Percentiles rank a stretch among this genome's conserved stretches.
These are phyloP conservation scores for Geococcyx californianus DNA, from an alignment of 2,113 vertebrate genomes.

Conservation along the genomic window DNA sequence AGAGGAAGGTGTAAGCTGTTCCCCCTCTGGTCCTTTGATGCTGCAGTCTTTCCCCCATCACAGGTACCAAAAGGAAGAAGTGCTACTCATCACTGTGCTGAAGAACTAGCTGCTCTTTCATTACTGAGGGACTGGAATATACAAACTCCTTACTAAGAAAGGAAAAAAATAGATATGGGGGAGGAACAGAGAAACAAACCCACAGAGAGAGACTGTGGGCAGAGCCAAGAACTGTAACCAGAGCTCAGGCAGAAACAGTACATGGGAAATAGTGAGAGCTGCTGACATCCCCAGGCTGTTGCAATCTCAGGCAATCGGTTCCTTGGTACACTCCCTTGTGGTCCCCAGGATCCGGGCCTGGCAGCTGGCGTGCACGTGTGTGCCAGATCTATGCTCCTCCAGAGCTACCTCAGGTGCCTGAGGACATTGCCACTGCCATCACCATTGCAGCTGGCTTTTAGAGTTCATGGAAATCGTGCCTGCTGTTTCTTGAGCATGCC, in stretches of 20 bases:
- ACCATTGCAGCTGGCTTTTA: neutral
- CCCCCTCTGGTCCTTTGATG: fast-evolving
- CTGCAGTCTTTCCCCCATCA: fast-evolving
- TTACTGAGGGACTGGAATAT: neutral
- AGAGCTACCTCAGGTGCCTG: neutral
- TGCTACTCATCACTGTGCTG: neutral
- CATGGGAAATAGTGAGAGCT: neutral
- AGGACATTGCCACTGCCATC: neutral
- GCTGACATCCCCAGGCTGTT: neutral
- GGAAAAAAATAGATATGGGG: neutral
- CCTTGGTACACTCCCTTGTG: neutral
- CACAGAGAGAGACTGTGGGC: neutral
- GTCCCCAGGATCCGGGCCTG: neutral
- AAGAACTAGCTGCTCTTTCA: neutral
- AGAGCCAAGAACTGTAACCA: neutral
- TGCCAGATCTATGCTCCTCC: neutral
- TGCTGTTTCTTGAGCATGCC: fast-evolving
- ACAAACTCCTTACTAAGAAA: neutral
- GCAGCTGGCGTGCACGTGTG: neutral
- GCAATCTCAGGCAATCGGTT: neutral
- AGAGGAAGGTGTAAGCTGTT: neutral
- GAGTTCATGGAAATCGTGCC: neutral
- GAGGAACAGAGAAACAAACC: neutral
- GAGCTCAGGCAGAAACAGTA: neutral
- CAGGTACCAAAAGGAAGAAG: neutral